phyloP scores from a whole-genome alignment of 2,113 vertebrate genomes.

The Pseudorasbora parva region DNA sequence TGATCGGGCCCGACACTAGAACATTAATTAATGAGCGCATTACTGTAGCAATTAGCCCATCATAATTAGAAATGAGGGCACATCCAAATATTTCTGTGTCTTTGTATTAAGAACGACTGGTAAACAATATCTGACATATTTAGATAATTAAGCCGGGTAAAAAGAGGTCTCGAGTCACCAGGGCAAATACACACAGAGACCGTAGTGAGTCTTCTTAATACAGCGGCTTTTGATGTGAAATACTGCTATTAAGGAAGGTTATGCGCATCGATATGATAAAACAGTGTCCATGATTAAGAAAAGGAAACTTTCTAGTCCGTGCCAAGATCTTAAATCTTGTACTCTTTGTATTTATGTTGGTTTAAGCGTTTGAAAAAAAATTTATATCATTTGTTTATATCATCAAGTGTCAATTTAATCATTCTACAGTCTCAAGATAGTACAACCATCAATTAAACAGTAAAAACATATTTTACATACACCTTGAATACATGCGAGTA shows the following conservation, averaged over 20 bases:
- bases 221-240: background rate
- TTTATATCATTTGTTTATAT: background rate
- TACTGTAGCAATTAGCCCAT: conserved; percentile 49
- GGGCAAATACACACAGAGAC: background rate
- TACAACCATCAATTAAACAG: background rate
- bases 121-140: conserved; percentile 53
- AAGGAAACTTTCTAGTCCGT: background rate
- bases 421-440: too few relatives aligned
- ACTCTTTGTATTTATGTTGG: background rate
- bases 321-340: too few relatives aligned
- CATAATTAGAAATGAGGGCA: conserved; percentile 39
- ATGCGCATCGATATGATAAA: background rate
- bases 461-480: background rate
- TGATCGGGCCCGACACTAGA: conserved; percentile 15
- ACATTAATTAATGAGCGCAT: conserved; percentile 38
- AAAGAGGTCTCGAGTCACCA: conserved; percentile 41
- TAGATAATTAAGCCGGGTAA: conserved; percentile 42
- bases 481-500: background rate
- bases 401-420: background rate
- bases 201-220: background rate
- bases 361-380: too few relatives aligned
- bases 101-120: conserved; percentile 32
- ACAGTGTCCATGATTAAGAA: background rate
- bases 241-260: background rate
- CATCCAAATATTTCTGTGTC: conserved; percentile 2